Conservation (phyloP, 2,797 vertebrate genomes). For the Zenarchopterus dispar region DNA sequence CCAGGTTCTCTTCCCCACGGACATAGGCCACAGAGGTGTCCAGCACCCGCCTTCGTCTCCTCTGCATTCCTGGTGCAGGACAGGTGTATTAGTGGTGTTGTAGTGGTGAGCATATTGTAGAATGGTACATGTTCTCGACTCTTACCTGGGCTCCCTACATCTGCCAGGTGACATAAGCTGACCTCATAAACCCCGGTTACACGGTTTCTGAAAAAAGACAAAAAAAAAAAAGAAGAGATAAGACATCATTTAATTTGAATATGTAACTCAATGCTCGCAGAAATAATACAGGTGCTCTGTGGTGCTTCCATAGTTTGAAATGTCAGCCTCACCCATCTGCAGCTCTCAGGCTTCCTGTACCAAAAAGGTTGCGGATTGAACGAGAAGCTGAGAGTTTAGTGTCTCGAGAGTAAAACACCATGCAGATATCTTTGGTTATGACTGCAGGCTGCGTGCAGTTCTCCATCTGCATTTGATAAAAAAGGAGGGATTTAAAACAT, state of each 20-base stretch:
- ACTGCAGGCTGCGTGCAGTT: constrained; percentile 93
- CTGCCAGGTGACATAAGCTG: constrained; percentile 91
- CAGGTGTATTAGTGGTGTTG: background rate
- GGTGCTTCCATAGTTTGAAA: background rate
- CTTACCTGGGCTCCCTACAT: constrained; percentile 93
- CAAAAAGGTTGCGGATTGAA: constrained; percentile 94
- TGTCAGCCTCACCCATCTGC: constrained; percentile 87
- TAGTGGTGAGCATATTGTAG: background rate
- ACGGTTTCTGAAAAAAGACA: constrained; percentile 85
- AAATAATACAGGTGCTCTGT: background rate
- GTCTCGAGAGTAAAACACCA: constrained; percentile 97
- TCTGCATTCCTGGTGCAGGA: constrained; percentile 90
- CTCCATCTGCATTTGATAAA: constrained; percentile 87
- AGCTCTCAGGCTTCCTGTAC: constrained; percentile 89
- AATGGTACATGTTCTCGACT: background rate
- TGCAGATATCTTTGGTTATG: constrained; percentile 98
- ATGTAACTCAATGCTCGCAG: background rate
- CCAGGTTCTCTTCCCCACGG: constrained; percentile 95
- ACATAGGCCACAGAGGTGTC: constrained; percentile 96
- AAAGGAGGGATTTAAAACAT: constrained; percentile 14
- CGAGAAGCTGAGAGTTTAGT: constrained; percentile 93
- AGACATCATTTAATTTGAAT: background rate
- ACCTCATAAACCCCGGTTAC: constrained; percentile 96
- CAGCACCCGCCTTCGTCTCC: constrained; percentile 92
- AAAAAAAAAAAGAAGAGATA: background rate